Percentiles rank a stretch among this genome's conserved stretches.
These are phyloP conservation scores for Meles meles DNA, from an alignment of 2,113 vertebrate species.

Conservation along the genomic window DNA sequence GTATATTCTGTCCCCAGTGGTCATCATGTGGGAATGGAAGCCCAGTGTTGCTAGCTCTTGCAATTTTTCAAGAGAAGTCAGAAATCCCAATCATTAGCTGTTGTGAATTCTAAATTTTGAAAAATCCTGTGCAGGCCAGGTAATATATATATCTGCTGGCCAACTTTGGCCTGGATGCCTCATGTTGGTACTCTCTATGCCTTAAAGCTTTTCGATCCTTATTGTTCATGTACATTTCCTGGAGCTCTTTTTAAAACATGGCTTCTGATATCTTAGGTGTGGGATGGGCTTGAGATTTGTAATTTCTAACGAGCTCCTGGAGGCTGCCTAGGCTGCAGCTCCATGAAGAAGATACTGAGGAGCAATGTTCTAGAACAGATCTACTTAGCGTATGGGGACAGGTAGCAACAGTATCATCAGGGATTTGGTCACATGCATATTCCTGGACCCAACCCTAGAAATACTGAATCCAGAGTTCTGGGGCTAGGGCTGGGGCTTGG, in stretches of 20 bases:
- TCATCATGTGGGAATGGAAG: neutral
- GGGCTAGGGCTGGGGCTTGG: neutral
- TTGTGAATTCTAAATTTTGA: neutral
- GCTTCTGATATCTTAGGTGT: neutral
- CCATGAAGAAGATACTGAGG: rapidly evolving
- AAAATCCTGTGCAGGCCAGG: neutral
- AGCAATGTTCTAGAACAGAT: neutral
- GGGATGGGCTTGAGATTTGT: neutral
- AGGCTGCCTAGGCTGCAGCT: neutral
- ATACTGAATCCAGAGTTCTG: neutral
- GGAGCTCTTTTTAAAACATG: neutral
- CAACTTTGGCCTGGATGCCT: neutral
- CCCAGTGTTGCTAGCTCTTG: neutral
- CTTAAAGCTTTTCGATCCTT: neutral
- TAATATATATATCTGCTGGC: neutral
- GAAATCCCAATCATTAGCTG: neutral
- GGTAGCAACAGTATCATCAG: neutral
- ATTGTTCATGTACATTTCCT: neutral
- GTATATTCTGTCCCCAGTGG: neutral
- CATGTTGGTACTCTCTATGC: neutral
- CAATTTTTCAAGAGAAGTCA: neutral
- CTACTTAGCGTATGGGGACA: rapidly evolving
- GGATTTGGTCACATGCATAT: neutral
- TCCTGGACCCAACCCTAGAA: neutral
- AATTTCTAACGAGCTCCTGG: neutral